phyloP scores from a whole-genome alignment of 2,888 invertebrate genomes.

The Phortica okadai region DNA sequence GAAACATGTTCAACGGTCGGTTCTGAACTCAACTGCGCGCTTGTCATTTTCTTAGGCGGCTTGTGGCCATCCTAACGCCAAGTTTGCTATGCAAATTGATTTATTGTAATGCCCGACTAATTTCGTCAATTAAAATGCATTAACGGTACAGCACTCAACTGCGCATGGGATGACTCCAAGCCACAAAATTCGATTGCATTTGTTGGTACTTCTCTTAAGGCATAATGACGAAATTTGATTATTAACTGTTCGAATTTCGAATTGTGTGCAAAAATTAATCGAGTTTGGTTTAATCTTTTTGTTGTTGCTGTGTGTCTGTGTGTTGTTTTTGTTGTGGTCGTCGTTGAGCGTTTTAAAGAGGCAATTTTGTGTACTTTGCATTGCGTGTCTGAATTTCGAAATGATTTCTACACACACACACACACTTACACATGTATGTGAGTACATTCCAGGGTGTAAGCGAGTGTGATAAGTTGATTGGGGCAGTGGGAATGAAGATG shows the following conservation, averaged over 20 bases:
- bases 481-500: neutral
- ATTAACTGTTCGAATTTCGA: conserved; percentile 11
- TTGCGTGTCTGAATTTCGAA: conserved; percentile 67
- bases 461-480: too few species aligned
- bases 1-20: too few species aligned
- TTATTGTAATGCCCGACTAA: neutral
- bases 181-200: conserved; percentile 33
- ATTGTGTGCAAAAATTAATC: conserved; percentile 18
- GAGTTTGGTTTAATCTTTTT: neutral
- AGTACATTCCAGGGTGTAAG: too few species aligned
- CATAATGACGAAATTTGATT: conserved; percentile 12
- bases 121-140: neutral
- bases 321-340: neutral
- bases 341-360: neutral
- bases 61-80: neutral
- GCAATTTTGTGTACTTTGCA: conserved; percentile 31
- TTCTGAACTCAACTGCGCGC: too few species aligned
- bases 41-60: neutral
- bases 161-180: too few species aligned
- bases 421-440: neutral
- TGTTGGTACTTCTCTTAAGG: neutral
- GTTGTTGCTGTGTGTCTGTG: neutral
- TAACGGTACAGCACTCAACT: too few species aligned
- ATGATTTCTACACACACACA: conserved; percentile 71
- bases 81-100: neutral